Base-by-base conservation (phyloP, 2,888 invertebrate species). In the Cacoxenus indagator region DNA sequence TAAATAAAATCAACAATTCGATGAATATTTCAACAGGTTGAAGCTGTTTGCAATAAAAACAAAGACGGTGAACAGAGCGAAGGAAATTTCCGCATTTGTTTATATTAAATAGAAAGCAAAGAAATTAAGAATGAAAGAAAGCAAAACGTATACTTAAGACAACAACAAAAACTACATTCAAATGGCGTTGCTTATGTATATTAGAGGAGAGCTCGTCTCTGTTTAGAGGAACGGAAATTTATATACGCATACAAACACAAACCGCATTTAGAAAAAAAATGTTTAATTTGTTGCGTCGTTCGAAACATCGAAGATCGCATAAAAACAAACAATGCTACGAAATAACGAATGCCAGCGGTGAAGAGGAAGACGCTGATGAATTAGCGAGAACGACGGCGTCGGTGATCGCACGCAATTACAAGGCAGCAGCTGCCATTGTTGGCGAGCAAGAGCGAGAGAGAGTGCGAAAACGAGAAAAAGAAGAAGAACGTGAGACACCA, bases 201-300 rank as follows among this genome's bases (percentile, higher is more conserved):
- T n/a, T n/a, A n/a, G n/a, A n/a, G n/a, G n/a, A n/a, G n/a, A n/a
- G n/a, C n/a, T n/a, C n/a, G n/a, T n/a, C n/a, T n/a, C n/a, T n/a
- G n/a, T 8, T 37, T 46, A 64, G 29, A 64, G 26, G n/a, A 46
- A 31, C 9, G 22, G 43, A 62, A 2, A 4, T 1, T 43, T 45
- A n/a, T 24, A 62, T 62, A 61, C 51, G 61, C 62, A 69, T 27
- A 67, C 54, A 70, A 11, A 55, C 37, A 70, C 57, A 68, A 22
- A 22, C 26, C 11, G 55, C 45, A 24, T 14, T 57, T 57, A 46
- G 54, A 65, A 45, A 24, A n/a, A 80, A 74, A 68, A 85, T 85
- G 85, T 85, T 85, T 64, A 85, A 80, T 78, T 77, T 85, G 78
- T 76, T 85, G 76, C 78, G 85, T 70, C 83, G 85, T 73, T 77